phyloP scores from a whole-genome alignment of 2,797 vertebrate genomes.

The Leuciscus waleckii region DNA sequence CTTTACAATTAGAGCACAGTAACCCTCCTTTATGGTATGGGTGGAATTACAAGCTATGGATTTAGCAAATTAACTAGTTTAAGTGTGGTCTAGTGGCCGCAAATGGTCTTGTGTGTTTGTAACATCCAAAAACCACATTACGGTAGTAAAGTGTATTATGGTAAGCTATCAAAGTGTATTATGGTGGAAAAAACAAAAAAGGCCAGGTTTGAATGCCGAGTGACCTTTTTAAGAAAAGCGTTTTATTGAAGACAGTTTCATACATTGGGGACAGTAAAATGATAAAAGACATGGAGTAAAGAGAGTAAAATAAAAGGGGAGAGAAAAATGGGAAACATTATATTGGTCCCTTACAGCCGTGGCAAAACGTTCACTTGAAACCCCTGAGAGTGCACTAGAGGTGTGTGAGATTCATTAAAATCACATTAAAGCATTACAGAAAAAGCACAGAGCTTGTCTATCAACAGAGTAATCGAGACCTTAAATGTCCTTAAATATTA shows the following conservation, averaged over 20 bases:
- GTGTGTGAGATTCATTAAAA: constrained; percentile 8
- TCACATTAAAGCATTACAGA: background rate
- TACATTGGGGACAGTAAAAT: constrained; percentile 34
- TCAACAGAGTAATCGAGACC: background rate
- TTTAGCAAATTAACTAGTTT: constrained; percentile 22
- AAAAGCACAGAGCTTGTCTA: constrained; percentile 13
- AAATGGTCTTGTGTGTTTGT: constrained; percentile 8
- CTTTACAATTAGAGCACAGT: constrained; percentile 30
- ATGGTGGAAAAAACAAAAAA: constrained; percentile 37
- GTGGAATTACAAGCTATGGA: constrained; percentile 24
- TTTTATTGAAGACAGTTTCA: constrained; percentile 48
- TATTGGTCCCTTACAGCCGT: constrained; percentile 84
- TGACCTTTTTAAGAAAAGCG: constrained; percentile 15
- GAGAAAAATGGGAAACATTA: constrained; percentile 33
- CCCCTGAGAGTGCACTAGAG: constrained; percentile 39
- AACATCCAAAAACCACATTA: constrained; percentile 13
- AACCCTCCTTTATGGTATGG: constrained; percentile 27
- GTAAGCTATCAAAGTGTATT: constrained; percentile 1
- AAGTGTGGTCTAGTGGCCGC: background rate
- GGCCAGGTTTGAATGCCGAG: constrained; percentile 32
- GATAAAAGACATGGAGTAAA: constrained; percentile 19
- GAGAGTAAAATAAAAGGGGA: constrained; percentile 34
- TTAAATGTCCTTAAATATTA: background rate
- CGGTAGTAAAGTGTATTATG: background rate
- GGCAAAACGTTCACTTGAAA: constrained; percentile 86